phyloP scores from a whole-genome alignment of 2,797 vertebrate species.

The Falco naumanni region DNA sequence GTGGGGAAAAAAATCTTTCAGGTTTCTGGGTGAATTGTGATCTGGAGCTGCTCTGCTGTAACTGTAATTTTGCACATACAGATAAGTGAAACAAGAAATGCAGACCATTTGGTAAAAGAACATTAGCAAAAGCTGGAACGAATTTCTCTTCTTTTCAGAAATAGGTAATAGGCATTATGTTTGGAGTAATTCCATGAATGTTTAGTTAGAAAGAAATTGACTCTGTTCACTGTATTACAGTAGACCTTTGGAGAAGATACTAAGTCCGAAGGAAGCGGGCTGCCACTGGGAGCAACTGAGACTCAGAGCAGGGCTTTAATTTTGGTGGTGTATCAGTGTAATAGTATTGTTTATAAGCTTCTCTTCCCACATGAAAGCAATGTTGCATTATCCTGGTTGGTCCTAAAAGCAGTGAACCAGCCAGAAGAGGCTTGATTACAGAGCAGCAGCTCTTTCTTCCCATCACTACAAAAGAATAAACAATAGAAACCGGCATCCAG shows the following conservation, averaged over 20 bases:
- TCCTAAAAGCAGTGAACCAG: neutral
- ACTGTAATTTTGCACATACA: neutral
- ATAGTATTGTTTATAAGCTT: constrained; percentile 37
- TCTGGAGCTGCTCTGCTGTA: neutral
- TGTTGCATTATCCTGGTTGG: neutral
- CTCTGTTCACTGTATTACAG: fast-evolving
- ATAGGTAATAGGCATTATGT: neutral
- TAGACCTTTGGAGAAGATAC: neutral
- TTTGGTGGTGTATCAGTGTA: neutral
- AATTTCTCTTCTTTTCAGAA: neutral
- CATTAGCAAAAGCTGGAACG: neutral
- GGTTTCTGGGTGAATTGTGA: neutral
- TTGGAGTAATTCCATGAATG: neutral
- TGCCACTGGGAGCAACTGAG: constrained; percentile 16
- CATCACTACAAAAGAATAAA: constrained; percentile 56
- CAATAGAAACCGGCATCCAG: constrained; percentile 10
- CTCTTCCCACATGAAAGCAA: constrained; percentile 47
- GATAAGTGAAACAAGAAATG: neutral
- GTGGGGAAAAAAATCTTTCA: neutral
- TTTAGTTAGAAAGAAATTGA: neutral
- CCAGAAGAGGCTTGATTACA: constrained; percentile 43
- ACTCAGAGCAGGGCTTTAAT: constrained; percentile 25
- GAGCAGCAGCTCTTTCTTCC: constrained; percentile 32
- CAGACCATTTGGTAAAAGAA: neutral
- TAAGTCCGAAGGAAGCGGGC: neutral